Evolutionary conservation across 2,113 vertebrate genomes (phyloP), one percentile per base, ranked within the genome.

Genomic region (Fregata magnificens): DNA sequence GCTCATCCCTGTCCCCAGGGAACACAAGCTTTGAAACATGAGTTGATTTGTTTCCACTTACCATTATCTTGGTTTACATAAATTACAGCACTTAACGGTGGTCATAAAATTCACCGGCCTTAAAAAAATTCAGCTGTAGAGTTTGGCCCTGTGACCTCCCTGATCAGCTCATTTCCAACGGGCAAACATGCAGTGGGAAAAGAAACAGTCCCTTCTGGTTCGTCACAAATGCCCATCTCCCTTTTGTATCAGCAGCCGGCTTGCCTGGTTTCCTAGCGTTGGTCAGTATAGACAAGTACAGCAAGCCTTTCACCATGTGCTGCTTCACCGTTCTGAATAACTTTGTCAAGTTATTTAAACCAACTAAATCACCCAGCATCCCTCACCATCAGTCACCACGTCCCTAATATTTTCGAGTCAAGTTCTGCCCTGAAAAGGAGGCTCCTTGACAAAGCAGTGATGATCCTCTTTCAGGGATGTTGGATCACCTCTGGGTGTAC

Each of bases 21-120:
- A 90, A 36, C n/a, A n/a, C 26, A 78, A 73, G 78, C 78, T 89
- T 94, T 91, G 94, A 95, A 96, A 91, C 66, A n/a, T 3, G 1
- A 91, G 77, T 55, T 69, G 70, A 65, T 88, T 93, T 97, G 53
- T 95, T 93, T 91, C 78, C 74, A 82, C 78, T 88, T 93, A 85
- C 62, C 82, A 74, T 94, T 95, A 93, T 92, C 92, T 90, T 55
- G 52, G 89, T 94, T 95, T 95, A 93, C 82, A 84, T 91, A 95
- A 95, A 95, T 94, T 90, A 88, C 62, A 83, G 78, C 0, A 0
- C 45, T 91, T 95, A 89, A 91, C 82, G 81, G 76, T 1, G 20
- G 82, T 77, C 89, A 93, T 95, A 95, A 95, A 95, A 95, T 91
- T 87, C 81, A 81, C 55, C 4, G 2, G 55, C 78, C 71, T 88